Evolutionary conservation across 2,113 vertebrate genomes (phyloP).

Genomic region (Aphelocoma coerulescens): DNA sequence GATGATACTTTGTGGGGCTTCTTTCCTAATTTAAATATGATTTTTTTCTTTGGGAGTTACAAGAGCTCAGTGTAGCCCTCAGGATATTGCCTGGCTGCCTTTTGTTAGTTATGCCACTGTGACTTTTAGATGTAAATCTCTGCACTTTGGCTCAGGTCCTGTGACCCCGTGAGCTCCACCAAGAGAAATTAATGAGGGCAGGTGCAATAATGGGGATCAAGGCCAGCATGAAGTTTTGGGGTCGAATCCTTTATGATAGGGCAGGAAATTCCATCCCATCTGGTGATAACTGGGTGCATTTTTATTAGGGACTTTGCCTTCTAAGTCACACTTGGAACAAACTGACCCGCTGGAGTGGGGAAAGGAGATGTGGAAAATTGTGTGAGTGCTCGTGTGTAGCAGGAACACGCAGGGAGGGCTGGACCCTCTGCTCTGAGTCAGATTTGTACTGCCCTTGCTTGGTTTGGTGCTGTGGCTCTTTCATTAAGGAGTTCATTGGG

Average conservation of each 20-base stretch:
- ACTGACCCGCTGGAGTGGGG: background rate
- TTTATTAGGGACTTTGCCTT: background rate
- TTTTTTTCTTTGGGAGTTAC: background rate
- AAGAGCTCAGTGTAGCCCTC: background rate
- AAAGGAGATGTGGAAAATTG: background rate
- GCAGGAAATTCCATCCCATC: background rate
- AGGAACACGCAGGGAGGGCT: fast-evolving
- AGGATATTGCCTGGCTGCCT: background rate
- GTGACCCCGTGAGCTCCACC: fast-evolving
- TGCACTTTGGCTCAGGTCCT: background rate
- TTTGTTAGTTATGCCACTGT: background rate
- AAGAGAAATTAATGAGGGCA: background rate
- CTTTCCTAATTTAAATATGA: background rate
- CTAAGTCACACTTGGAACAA: background rate
- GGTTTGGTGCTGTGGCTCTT: background rate
- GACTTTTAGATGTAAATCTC: background rate
- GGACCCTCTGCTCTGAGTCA: background rate
- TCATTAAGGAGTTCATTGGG: background rate
- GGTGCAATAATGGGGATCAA: background rate
- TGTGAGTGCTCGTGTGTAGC: fast-evolving
- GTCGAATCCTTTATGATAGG: background rate
- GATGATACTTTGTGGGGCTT: constrained; percentile 10
- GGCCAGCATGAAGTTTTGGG: background rate
- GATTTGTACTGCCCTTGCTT: background rate
- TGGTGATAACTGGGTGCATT: background rate